Conservation (phyloP, 2,888 invertebrate genomes). For the Lymantria monacha region DNA sequence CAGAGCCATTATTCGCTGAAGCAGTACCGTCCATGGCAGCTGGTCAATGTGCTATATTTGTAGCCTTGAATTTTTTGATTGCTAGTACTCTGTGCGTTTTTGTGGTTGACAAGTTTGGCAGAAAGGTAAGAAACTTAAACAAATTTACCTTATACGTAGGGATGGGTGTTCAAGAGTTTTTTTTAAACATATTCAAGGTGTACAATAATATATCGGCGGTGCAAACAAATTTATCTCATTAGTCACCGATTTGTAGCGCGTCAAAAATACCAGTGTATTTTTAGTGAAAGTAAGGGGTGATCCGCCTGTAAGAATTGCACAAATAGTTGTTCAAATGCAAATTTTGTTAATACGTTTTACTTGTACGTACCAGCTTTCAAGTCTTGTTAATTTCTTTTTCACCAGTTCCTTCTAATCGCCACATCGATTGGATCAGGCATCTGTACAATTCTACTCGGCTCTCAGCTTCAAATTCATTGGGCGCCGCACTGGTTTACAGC, state of each 20-base stretch:
- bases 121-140: conserved; percentile 49
- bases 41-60: conserved; percentile 60
- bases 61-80: conserved; percentile 57
- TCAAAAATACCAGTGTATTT: too few species aligned
- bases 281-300: too few species aligned
- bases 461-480: conserved; percentile 49
- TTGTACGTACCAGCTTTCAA: too few species aligned
- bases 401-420: conserved; percentile 43
- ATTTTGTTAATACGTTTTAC: too few species aligned
- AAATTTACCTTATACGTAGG: not conserved
- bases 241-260: too few species aligned
- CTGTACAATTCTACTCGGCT: conserved; percentile 45
- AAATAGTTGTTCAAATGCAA: too few species aligned
- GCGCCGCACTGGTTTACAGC: conserved; percentile 54
- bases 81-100: conserved; percentile 52
- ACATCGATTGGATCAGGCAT: conserved; percentile 43
- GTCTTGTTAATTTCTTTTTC: not conserved
- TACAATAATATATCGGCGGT: not conserved
- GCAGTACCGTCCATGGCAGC: conserved; percentile 65
- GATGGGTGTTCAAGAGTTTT: not conserved
- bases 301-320: too few species aligned
- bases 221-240: too few species aligned
- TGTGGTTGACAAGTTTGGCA: conserved; percentile 58
- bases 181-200: not conserved
- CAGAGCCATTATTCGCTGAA: conserved; percentile 64